phyloP scores from a whole-genome alignment of 2,888 invertebrate genomes.

The Gnatocerus cornutus region DNA sequence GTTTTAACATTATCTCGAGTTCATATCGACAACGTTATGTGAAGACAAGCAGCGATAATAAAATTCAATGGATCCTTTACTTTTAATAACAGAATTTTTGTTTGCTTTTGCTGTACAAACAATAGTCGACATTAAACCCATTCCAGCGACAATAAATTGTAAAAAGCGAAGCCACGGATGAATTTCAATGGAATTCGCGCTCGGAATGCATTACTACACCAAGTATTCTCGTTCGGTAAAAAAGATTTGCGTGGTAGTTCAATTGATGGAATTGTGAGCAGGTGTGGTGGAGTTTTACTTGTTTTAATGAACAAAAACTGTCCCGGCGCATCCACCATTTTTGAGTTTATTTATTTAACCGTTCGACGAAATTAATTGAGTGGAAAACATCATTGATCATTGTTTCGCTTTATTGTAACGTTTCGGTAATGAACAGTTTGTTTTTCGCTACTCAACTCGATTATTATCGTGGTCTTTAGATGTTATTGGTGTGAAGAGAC shows the following conservation, averaged over 20 bases:
- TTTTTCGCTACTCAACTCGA: too few species aligned
- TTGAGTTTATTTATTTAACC: too few species aligned
- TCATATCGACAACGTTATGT: too few species aligned
- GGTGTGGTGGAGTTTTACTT: background rate
- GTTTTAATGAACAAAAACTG: too few species aligned
- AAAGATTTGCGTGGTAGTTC: background rate
- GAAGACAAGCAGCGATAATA: too few species aligned
- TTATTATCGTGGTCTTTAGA: too few species aligned
- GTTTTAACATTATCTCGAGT: too few species aligned
- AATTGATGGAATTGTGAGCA: background rate
- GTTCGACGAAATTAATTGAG: too few species aligned
- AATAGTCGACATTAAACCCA: constrained; percentile 8
- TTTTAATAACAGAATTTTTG: constrained; percentile 3
- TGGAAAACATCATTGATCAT: too few species aligned
- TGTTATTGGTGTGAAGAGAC: too few species aligned
- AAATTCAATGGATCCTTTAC: constrained; percentile 5
- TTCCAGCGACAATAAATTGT: constrained; percentile 3
- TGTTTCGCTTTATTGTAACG: too few species aligned
- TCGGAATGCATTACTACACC: background rate
- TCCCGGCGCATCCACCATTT: background rate
- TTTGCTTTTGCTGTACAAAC: background rate
- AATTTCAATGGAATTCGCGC: constrained; percentile 5
- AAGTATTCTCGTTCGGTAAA: background rate
- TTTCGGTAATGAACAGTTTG: too few species aligned
- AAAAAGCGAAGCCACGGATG: background rate